Evolutionary conservation across 2,113 vertebrate species (phyloP).

Genomic region (Mesoclemmys tuberculata): DNA sequence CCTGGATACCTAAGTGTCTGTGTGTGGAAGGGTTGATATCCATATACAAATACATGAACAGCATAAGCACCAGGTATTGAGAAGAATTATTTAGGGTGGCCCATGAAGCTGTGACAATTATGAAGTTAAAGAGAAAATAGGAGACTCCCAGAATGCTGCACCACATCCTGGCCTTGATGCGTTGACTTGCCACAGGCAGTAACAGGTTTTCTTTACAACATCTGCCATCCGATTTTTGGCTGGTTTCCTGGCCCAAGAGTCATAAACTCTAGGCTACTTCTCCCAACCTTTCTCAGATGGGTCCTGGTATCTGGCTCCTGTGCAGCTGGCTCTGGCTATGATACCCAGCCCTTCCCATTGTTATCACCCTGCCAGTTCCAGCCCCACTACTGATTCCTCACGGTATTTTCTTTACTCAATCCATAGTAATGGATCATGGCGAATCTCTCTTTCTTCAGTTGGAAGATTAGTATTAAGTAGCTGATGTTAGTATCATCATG

Average conservation of each 20-base stretch:
- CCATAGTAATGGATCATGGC: background rate
- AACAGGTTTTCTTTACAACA: background rate
- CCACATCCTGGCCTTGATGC: background rate
- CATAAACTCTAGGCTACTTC: background rate
- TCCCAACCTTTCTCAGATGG: background rate
- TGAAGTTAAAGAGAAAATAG: background rate
- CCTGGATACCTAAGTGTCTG: too few species aligned
- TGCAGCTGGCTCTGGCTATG: background rate
- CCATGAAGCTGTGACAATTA: too few species aligned
- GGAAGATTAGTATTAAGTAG: background rate
- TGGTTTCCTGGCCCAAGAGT: background rate
- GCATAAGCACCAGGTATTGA: background rate
- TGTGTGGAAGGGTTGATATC: background rate
- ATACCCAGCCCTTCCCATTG: background rate
- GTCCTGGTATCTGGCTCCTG: background rate
- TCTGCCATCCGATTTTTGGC: background rate
- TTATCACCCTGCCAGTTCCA: background rate
- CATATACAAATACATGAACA: background rate
- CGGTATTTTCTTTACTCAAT: background rate
- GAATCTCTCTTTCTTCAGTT: background rate
- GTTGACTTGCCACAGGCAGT: background rate
- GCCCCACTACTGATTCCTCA: background rate
- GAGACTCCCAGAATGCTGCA: background rate
- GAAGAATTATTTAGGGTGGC: background rate
- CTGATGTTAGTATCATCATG: background rate